Evolutionary conservation across 2,797 vertebrate species (phyloP).

Genomic region (Manis javanica): DNA sequence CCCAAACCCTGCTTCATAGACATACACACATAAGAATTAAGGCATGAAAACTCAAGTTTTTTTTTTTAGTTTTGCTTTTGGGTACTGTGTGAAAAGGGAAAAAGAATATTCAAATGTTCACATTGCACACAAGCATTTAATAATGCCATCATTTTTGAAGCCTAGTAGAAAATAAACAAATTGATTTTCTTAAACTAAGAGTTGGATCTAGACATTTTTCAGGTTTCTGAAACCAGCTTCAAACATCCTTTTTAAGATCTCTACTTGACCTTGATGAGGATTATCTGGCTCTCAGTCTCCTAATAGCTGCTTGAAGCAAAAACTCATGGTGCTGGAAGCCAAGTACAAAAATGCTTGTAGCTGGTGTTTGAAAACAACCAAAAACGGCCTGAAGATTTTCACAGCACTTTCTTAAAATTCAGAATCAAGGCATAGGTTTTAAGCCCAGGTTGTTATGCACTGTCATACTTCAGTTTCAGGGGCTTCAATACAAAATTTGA

Average conservation of each 20-base stretch:
- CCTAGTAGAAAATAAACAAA: slow-evolving; percentile 42
- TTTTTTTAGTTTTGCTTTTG: slow-evolving; percentile 21
- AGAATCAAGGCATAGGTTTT: slow-evolving; percentile 11
- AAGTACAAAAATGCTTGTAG: slow-evolving; percentile 69
- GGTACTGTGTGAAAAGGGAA: slow-evolving; percentile 28
- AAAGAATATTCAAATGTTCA: slow-evolving; percentile 37
- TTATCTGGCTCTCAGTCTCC: slow-evolving; percentile 48
- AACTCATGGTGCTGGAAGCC: slow-evolving; percentile 59
- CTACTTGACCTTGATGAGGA: slow-evolving; percentile 39
- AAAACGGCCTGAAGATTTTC: slow-evolving; percentile 75
- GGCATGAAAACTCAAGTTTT: background rate
- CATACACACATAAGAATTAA: slow-evolving; percentile 35
- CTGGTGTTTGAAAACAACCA: slow-evolving; percentile 69
- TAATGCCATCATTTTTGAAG: background rate
- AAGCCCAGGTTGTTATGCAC: background rate
- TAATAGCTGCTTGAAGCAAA: slow-evolving; percentile 67
- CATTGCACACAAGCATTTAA: slow-evolving; percentile 6
- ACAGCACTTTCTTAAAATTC: slow-evolving; percentile 15
- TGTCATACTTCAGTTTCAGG: background rate
- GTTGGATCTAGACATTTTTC: slow-evolving; percentile 26
- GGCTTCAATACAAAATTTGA: background rate
- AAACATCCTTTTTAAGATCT: slow-evolving; percentile 68
- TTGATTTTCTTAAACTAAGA: slow-evolving; percentile 59
- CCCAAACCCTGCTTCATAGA: background rate
- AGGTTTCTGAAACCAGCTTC: slow-evolving; percentile 59